Conservation (phyloP, 2,113 vertebrate species). For the Coregonus clupeaformis region DNA sequence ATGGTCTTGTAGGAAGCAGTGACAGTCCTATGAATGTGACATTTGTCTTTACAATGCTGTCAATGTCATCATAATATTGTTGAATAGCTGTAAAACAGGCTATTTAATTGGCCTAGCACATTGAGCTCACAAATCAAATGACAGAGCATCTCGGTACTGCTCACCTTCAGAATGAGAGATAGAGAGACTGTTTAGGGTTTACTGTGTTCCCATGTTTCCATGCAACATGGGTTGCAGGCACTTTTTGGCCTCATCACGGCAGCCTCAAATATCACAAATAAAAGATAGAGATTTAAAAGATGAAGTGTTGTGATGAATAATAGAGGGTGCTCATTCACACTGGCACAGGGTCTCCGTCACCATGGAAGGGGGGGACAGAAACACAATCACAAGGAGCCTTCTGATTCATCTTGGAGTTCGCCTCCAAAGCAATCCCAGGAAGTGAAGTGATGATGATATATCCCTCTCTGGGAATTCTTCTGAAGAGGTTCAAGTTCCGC, state of each 20-base stretch:
- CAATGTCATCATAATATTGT: not conserved
- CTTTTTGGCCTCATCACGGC: constrained; percentile 6
- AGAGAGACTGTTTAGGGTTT: not conserved
- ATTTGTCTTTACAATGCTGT: not conserved
- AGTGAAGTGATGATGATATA: not conserved
- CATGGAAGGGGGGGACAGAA: not conserved
- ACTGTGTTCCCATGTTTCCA: not conserved
- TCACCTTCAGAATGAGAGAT: not conserved
- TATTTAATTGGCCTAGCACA: no score
- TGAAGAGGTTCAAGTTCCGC: not conserved
- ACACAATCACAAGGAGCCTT: constrained; percentile 31
- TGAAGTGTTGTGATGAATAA: constrained; percentile 39
- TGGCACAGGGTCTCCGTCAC: constrained; percentile 13
- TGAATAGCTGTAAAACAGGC: no score
- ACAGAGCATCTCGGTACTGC: not conserved
- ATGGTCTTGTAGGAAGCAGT: no score
- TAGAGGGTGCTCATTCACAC: constrained; percentile 1
- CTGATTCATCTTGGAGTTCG: constrained; percentile 36
- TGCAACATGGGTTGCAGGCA: constrained; percentile 11
- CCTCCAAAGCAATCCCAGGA: not conserved
- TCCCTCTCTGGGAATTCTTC: not conserved
- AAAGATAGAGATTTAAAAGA: constrained; percentile 35
- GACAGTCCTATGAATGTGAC: not conserved
- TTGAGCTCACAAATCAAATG: no score
- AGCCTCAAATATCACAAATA: constrained; percentile 23